Conservation (phyloP, 2,797 vertebrate species). For the Microchirus variegatus region DNA sequence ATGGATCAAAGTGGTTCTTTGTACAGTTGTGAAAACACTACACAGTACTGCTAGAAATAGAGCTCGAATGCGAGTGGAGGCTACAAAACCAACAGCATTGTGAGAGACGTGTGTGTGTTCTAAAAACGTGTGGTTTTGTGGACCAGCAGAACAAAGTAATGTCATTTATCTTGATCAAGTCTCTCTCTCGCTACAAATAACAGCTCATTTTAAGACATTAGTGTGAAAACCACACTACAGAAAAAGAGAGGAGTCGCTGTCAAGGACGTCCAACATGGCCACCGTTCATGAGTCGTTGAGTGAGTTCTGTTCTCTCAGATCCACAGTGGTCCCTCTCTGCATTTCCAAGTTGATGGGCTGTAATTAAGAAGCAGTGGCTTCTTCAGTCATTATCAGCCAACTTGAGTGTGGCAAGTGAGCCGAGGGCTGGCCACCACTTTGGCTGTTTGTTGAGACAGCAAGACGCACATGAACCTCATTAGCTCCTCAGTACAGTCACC, state of each 20-base stretch:
- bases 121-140: too few species aligned
- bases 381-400: constrained; percentile 20
- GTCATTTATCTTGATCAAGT: too few species aligned
- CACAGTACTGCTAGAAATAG: too few species aligned
- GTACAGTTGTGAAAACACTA: too few species aligned
- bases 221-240: too few species aligned
- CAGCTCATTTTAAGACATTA: too few species aligned
- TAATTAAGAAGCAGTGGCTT: constrained; percentile 44
- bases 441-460: constrained; percentile 32
- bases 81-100: too few species aligned
- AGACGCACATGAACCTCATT: constrained; percentile 29
- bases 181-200: too few species aligned
- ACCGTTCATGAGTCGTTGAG: background rate
- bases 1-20: too few species aligned
- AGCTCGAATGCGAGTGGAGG: too few species aligned
- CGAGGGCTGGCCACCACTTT: background rate
- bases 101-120: too few species aligned
- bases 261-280: background rate
- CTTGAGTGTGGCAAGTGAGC: constrained; percentile 7
- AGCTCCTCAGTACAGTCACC: constrained; percentile 13
- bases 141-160: too few species aligned
- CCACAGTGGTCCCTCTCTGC: constrained; percentile 1
- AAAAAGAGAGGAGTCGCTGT: constrained; percentile 1
- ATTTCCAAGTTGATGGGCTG: constrained; percentile 21
- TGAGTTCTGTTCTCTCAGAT: constrained; percentile 19